A percentile compares a stretch with the other conserved stretches of the same genome.
Evolutionary conservation across 2,113 vertebrate genomes (phyloP).

Genomic region (Zapornia atra): DNA sequence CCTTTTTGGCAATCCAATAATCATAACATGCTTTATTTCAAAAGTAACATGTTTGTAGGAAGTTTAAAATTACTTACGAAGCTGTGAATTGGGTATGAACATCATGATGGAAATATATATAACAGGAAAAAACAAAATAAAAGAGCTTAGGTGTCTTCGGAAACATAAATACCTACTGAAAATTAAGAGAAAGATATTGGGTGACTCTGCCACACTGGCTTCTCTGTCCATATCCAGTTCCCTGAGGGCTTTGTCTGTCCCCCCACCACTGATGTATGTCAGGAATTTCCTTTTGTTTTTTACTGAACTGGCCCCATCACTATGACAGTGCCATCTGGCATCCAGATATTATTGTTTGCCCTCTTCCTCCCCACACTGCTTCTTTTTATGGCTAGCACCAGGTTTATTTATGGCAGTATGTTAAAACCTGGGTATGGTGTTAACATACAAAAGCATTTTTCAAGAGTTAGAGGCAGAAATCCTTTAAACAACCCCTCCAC

Average conservation of each 20-base stretch:
- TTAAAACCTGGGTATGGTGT: conserved; percentile 27
- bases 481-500: not conserved
- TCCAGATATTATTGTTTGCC: conserved; percentile 80
- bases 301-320: conserved; percentile 47
- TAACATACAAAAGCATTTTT: conserved; percentile 38
- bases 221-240: conserved; percentile 17
- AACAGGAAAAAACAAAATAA: not conserved
- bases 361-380: not conserved
- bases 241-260: not conserved
- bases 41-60: not conserved
- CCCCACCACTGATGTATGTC: conserved; percentile 4
- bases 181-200: not conserved
- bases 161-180: not conserved
- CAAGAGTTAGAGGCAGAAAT: not conserved
- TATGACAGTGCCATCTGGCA: conserved; percentile 79
- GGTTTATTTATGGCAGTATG: conserved; percentile 73
- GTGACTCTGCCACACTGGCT: not conserved
- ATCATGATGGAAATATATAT: not conserved
- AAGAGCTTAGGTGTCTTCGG: not conserved
- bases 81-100: not conserved
- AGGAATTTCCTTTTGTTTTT: conserved; percentile 77
- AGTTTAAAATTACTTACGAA: not conserved
- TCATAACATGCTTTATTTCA: not conserved
- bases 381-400: conserved; percentile 13
- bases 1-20: not conserved